phyloP scores from a whole-genome alignment of 2,113 vertebrate genomes.

The Gila orcuttii region DNA sequence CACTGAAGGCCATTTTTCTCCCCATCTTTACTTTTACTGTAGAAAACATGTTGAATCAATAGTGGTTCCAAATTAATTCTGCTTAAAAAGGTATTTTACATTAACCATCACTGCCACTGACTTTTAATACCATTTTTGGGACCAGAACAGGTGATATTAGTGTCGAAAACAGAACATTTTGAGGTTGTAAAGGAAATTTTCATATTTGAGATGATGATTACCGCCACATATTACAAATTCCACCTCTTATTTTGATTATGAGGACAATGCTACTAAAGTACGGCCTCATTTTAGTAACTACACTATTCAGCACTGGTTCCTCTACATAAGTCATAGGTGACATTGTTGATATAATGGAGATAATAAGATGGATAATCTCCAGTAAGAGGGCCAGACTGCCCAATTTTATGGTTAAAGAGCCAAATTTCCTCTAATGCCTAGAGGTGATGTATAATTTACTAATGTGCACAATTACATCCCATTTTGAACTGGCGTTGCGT shows the following conservation, averaged over 20 bases:
- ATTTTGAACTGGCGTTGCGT: neutral
- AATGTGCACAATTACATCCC: constrained; percentile 1
- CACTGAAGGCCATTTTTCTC: constrained; percentile 33
- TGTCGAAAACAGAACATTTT: neutral
- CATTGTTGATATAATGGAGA: constrained; percentile 31
- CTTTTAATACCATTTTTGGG: neutral
- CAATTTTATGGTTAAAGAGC: constrained; percentile 16
- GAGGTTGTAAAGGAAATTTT: neutral
- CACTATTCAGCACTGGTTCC: neutral
- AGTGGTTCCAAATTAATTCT: constrained; percentile 20
- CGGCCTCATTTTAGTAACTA: constrained; percentile 19
- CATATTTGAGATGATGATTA: constrained; percentile 6
- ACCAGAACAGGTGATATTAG: neutral
- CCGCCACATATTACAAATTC: neutral
- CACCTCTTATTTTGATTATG: constrained; percentile 4
- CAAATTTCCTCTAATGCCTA: constrained; percentile 5
- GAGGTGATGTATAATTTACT: constrained; percentile 32
- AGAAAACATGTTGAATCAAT: constrained; percentile 9
- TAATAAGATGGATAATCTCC: constrained; percentile 17
- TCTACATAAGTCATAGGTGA: neutral
- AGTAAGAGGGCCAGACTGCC: neutral
- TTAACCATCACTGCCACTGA: neutral
- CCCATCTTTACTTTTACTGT: constrained; percentile 4
- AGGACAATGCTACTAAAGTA: neutral
- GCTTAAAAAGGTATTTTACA: neutral